Evolutionary conservation across 2,888 invertebrate species (phyloP), one percentile per base, ranked within the genome.

Genomic region (Aelia acuminata): DNA sequence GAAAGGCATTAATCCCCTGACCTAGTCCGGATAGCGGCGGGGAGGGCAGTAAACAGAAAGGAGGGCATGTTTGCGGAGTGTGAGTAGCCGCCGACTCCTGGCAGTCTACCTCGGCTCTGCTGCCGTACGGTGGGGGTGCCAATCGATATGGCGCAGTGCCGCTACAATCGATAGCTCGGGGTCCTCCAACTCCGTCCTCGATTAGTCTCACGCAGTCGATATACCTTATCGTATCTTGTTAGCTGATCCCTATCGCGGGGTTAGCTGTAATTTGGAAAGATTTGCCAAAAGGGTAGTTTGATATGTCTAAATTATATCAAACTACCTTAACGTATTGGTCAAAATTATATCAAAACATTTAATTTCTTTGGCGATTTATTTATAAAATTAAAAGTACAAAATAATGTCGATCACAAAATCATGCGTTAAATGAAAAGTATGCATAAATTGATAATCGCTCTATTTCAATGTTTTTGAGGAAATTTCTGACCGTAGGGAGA

Each of bases 101-200:
- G n/a, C 80, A 80, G 80, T 80, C 80, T 80, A n/a, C n/a, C n/a
- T n/a, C n/a, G n/a, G n/a, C n/a, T n/a, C n/a, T n/a, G n/a, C n/a
- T n/a, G n/a, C n/a, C n/a, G n/a, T n/a, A n/a, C n/a, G 80, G 43
- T 43, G 43, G 43, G 10, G 7, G 22, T n/a, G 80, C 43, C 80
- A 80, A 80, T 80, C 80, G 80, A 80, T 80, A 43, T 80, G 80
- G 39, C 80, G 80, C 80, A 80, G 80, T 80, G 80, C 80, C n/a
- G n/a, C 80, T 43, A 47, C 75, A 75, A 75, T 75, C 75, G 75
- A 75, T 75, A 75, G 39, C 80, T n/a, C n/a, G 43, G 80, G 80
- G 80, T 80, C 80, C n/a, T n/a, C n/a, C 80, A 43, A 43, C 11
- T n/a, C 39, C 80, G 80, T 22, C 80, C 80, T 43, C 80, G 43